Percentiles rank a stretch among this genome's conserved stretches.
phyloP scores from a whole-genome alignment of 2,888 invertebrate genomes.

The Ophion costatus region DNA sequence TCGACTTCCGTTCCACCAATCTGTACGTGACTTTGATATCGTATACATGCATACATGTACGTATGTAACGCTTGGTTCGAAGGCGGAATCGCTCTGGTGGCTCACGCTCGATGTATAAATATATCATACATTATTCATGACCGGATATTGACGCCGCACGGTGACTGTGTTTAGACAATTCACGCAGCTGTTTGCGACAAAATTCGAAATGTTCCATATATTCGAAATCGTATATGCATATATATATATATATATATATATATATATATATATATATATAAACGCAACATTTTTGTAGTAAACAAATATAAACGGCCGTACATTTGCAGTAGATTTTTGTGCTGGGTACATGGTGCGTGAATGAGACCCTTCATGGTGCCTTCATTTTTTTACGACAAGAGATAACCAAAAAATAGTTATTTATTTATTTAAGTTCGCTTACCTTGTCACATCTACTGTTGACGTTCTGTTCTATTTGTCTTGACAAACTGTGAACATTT shows the following conservation, averaged over 20 bases:
- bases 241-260: neutral
- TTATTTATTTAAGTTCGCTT: no score
- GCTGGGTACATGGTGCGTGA: no score
- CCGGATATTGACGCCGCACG: constrained; percentile 68
- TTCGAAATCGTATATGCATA: neutral
- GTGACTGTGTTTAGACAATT: constrained; percentile 72
- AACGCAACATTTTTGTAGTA: no score
- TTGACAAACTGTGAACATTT: no score
- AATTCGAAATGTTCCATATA: neutral
- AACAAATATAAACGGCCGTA: neutral
- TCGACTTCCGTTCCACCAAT: constrained; percentile 69
- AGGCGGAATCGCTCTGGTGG: constrained; percentile 38
- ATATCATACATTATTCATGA: constrained; percentile 74
- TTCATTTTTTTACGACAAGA: no score
- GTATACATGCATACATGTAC: constrained; percentile 16
- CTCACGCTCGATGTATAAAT: constrained; percentile 40
- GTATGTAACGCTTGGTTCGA: neutral
- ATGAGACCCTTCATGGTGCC: no score
- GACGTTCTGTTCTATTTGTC: no score
- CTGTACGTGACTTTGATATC: neutral
- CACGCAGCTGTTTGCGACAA: constrained; percentile 57
- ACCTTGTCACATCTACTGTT: no score
- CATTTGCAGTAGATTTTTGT: no score
- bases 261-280: neutral
- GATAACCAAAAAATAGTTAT: no score